Evolutionary conservation across 2,888 invertebrate genomes (phyloP).

Genomic region (Microctonus brassicae): DNA sequence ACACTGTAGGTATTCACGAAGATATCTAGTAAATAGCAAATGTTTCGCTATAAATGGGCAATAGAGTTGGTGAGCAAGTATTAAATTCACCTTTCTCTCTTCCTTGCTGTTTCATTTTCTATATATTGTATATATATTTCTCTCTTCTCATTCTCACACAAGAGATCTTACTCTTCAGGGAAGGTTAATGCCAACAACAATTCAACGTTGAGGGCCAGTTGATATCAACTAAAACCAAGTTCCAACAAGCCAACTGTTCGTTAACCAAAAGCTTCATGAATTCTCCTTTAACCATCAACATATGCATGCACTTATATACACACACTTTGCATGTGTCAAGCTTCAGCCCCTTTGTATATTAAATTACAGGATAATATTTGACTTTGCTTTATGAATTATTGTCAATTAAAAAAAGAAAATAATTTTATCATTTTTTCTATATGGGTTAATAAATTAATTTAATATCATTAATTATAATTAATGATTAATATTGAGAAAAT

Average conservation of each 20-base stretch:
- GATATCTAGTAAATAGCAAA: constrained; percentile 40
- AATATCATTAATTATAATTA: too few relatives aligned
- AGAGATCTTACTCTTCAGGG: background rate
- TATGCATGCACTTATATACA: background rate
- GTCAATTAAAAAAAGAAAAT: background rate
- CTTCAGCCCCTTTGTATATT: background rate
- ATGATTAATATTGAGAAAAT: too few relatives aligned
- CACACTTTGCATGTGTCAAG: background rate
- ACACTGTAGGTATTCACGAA: constrained; percentile 33
- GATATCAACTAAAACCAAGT: constrained; percentile 1
- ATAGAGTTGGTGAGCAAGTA: constrained; percentile 41
- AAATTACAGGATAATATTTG: too few relatives aligned
- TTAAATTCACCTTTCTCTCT: constrained; percentile 42
- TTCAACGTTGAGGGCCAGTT: constrained; percentile 22
- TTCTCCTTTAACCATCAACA: too few relatives aligned
- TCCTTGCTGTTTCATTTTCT: too few relatives aligned
- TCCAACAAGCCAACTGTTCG: background rate
- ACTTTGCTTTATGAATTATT: too few relatives aligned
- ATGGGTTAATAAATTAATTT: too few relatives aligned
- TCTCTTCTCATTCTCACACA: constrained; percentile 21
- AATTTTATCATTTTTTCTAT: too few relatives aligned
- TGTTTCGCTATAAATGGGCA: constrained; percentile 45
- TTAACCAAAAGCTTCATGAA: background rate
- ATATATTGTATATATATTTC: background rate
- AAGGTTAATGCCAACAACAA: constrained; percentile 2